These are phyloP conservation scores for Erebia ligea DNA, from an alignment of 2,888 invertebrate species.

Conservation along the genomic window DNA sequence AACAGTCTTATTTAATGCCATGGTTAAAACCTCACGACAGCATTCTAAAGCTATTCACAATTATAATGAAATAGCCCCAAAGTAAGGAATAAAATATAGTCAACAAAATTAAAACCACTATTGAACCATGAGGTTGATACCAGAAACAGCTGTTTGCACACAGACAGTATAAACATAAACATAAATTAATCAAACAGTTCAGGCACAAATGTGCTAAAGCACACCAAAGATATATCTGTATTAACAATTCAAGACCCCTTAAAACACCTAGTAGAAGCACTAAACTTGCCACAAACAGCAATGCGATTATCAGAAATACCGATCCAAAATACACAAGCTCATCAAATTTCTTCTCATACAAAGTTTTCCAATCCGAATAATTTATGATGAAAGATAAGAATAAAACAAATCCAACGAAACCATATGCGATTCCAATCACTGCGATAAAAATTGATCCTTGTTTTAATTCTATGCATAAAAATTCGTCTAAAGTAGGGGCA, in stretches of 20 bases:
- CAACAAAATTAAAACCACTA: conserved; percentile 39
- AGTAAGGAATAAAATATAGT: conserved; percentile 44
- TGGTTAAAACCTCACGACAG: conserved; percentile 25
- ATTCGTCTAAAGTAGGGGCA: conserved; percentile 38
- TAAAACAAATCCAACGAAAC: conserved; percentile 45
- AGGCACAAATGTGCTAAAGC: conserved; percentile 45
- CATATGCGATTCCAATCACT: conserved; percentile 48
- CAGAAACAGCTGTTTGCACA: conserved; percentile 48
- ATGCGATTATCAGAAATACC: conserved; percentile 40
- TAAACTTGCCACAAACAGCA: conserved; percentile 46
- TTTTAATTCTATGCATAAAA: conserved; percentile 50
- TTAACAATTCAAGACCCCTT: conserved; percentile 34
- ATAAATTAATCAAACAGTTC: conserved; percentile 45
- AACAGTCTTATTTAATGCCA: background rate
- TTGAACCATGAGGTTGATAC: conserved; percentile 42
- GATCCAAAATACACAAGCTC: conserved; percentile 45
- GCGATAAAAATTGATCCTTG: conserved; percentile 45
- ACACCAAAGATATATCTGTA: conserved; percentile 49
- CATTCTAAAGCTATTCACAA: conserved; percentile 50
- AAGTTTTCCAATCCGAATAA: conserved; percentile 44
- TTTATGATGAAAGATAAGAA: conserved; percentile 46
- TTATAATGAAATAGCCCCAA: conserved; percentile 48
- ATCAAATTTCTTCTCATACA: conserved; percentile 49
- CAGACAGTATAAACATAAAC: conserved; percentile 46
- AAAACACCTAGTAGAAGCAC: conserved; percentile 46